Evolutionary conservation across 2,888 invertebrate genomes (phyloP), one percentile per base, ranked within the genome.

Genomic region (Operophtera brumata): DNA sequence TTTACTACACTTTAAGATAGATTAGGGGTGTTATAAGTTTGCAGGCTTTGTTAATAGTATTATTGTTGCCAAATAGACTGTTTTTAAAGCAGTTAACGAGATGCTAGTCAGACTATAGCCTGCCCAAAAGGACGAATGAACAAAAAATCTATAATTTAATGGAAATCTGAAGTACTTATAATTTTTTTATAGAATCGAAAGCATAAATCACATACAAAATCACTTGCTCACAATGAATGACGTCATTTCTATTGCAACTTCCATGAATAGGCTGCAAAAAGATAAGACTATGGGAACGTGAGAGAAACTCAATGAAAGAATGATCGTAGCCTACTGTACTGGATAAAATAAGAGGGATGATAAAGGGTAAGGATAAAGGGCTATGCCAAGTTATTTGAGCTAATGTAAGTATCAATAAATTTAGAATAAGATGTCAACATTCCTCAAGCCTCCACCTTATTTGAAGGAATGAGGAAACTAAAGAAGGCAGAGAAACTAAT

Each of bases 231-330:
- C 20, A 20, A n/a, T n/a, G n/a, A n/a, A n/a, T n/a, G n/a, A n/a
- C n/a, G n/a, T n/a, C n/a, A n/a, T n/a, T n/a, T n/a, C n/a, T 26
- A 26, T 26, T 26, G 26, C 44, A 47, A n/a, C n/a, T 57, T 57
- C 47, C 47, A 20, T 44, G 56, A 52, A 57, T 48, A 40, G 36
- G 44, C 36, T 49, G 28, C 32, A 11, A 13, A 44, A 36, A 42
- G 35, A 37, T 35, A 41, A 35, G 39, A 32, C 50, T 45, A 39
- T 57, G 52, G 26, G 56, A 52, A 57, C 41, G 26, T 39, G 6
- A 32, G 20, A 47, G 32, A 45, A 41, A 39, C 32, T 10, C 39
- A 51, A 39, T 51, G 34, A 41, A n/a, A 47, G 6, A 50, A 44
- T 30, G 25, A 43, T 3, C 20, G 14, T 37, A 12, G 43, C 8